A percentile compares a stretch with the other conserved stretches of the same genome.
These are phyloP conservation scores for Anthonomus grandis DNA, from an alignment of 1,140 invertebrate genomes.

Conservation along the genomic window DNA sequence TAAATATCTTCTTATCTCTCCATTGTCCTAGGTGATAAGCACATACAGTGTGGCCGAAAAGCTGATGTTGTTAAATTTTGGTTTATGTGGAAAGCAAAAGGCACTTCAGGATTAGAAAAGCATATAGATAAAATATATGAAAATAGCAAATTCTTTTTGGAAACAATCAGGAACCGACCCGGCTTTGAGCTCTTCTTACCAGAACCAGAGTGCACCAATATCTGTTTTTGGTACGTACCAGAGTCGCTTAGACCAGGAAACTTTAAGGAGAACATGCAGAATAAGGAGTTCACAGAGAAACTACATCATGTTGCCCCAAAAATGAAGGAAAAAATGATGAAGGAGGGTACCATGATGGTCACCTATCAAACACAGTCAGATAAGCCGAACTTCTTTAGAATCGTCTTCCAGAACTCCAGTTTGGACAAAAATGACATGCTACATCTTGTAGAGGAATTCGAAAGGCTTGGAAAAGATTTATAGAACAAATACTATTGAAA, in stretches of 20 bases:
- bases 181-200: conserved; percentile 74
- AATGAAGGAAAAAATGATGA: conserved; percentile 93
- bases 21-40: conserved; percentile 81
- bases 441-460: conserved; percentile 84
- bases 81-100: conserved; percentile 97
- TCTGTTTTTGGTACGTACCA: conserved; percentile 95
- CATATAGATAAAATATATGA: conserved; percentile 79
- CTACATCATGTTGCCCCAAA: conserved; percentile 83
- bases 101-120: conserved; percentile 72
- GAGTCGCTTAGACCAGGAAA: conserved; percentile 61
- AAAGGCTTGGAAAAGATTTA: conserved; percentile 70
- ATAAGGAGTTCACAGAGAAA: conserved; percentile 63
- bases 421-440: conserved; percentile 76
- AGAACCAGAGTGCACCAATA: conserved; percentile 86
- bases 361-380: conserved; percentile 85
- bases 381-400: conserved; percentile 88
- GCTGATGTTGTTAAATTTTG: conserved; percentile 95
- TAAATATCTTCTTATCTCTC: too few relatives aligned
- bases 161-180: conserved; percentile 62
- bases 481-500: too few relatives aligned
- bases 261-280: not conserved
- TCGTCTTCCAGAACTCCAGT: conserved; percentile 88
- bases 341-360: conserved; percentile 90
- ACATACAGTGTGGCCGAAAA: conserved; percentile 86
- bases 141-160: conserved; percentile 67